Percentiles rank a stretch among this genome's conserved stretches.
Evolutionary conservation across 2,888 invertebrate species (phyloP).

Genomic region (Pseudoips prasinana): DNA sequence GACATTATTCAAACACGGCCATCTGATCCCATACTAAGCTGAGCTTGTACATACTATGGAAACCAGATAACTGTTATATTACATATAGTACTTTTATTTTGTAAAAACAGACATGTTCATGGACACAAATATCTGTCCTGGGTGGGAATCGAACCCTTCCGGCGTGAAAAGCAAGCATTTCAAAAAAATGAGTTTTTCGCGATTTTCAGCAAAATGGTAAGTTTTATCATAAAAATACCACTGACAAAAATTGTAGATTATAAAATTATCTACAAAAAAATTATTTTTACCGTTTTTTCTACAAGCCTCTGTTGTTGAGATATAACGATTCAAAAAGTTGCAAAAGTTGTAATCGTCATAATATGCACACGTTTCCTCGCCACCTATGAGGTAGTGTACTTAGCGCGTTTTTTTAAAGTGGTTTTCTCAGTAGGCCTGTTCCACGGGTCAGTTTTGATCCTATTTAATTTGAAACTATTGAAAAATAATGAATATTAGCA

Average conservation of each 20-base stretch:
- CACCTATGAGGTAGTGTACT: background rate
- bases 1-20: too few species aligned
- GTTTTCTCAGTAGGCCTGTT: background rate
- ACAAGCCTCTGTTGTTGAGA: background rate
- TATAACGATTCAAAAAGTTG: background rate
- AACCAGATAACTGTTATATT: too few species aligned
- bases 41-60: too few species aligned
- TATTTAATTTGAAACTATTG: slow-evolving; percentile 2
- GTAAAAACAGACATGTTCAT: too few species aligned
- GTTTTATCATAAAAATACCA: background rate
- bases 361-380: background rate
- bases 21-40: too few species aligned
- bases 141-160: too few species aligned
- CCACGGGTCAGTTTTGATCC: background rate
- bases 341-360: background rate
- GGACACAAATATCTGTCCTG: too few species aligned
- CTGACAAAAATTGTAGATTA: background rate
- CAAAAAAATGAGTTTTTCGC: too few species aligned
- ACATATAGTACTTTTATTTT: too few species aligned
- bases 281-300: background rate
- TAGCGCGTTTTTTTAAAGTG: background rate
- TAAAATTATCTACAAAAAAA: background rate
- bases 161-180: too few species aligned
- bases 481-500: slow-evolving; percentile 14
- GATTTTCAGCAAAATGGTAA: too few species aligned